A percentile compares a stretch with the other conserved stretches of the same genome.
These are phyloP conservation scores for Emydocephalus ijimae DNA, from an alignment of 2,113 vertebrate species.

Conservation along the genomic window DNA sequence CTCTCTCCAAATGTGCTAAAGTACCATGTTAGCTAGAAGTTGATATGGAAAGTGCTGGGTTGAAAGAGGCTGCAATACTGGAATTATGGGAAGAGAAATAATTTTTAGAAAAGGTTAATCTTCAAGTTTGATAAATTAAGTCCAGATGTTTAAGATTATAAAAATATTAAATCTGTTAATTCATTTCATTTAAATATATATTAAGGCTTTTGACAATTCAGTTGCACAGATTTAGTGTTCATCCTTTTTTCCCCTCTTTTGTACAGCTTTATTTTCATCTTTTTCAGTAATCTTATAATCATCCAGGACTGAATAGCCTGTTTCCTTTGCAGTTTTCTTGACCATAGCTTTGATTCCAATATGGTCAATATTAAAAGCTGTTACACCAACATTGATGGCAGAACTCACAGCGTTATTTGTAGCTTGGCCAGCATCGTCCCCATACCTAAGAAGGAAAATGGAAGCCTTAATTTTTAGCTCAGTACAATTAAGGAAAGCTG, in stretches of 20 bases:
- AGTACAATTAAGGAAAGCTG: background rate
- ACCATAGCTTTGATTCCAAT: conserved; percentile 93
- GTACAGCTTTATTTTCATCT: conserved; percentile 27
- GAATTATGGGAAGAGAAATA: conserved; percentile 32
- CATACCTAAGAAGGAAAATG: conserved; percentile 74
- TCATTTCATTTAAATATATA: conserved; percentile 37
- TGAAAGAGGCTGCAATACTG: conserved; percentile 19
- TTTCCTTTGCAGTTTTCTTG: conserved; percentile 90
- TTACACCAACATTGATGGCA: conserved; percentile 89
- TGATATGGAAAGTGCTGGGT: background rate
- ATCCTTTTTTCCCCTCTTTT: conserved; percentile 48
- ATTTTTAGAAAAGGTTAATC: conserved; percentile 14
- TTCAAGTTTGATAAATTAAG: conserved; percentile 17
- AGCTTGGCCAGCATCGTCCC: conserved; percentile 85
- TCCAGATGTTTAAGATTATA: conserved; percentile 2
- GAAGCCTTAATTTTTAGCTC: background rate
- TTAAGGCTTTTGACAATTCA: conserved; percentile 59
- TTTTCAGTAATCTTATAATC: conserved; percentile 83
- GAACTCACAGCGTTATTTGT: conserved; percentile 90
- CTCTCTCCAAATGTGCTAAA: background rate
- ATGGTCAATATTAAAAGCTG: conserved; percentile 93
- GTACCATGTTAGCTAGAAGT: background rate
- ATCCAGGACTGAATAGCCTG: conserved; percentile 83
- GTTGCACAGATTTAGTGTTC: conserved; percentile 46
- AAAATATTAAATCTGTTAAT: conserved; percentile 51